Base-by-base conservation (phyloP, 2,113 vertebrate genomes). In the Barnardius zonarius region DNA sequence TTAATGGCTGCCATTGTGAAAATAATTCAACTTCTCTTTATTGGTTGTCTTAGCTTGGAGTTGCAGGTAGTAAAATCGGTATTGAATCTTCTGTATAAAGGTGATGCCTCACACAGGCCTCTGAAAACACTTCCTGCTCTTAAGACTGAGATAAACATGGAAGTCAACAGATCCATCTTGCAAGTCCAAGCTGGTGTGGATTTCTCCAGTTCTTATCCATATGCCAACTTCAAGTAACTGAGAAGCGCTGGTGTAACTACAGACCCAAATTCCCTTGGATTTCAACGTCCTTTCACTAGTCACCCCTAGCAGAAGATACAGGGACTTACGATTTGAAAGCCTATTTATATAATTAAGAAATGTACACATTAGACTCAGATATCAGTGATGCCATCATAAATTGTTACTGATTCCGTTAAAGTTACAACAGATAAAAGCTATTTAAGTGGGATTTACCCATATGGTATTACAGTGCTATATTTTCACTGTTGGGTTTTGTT, bases 61-160 rank as follows among this genome's bases (percentile, higher is more conserved):
- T 11, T 92, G 48, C 48, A 78, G 41, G 87, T n/a, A 89, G 67
- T 78, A 95, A 94, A 82, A 61, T 69, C 0, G 0, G 37, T 84
- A 78, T 64, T 92, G 44, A 91, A 74, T 68, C n/a, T 88, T 88
- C 84, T 77, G 66, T 86, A n/a, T 86, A 93, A 96, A 95, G 54
- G 49, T 93, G 70, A 87, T 86, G 86, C 61, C 80, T 90, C 91
- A 97, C 90, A 93, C 73, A 82, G 77, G 62, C 70, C 73, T 92
- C 90, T 88, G 78, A 90, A 93, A 93, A 85, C 35, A 19, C 49
- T 85, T 86, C 80, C 83, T 83, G 48, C 79, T 80, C 59, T 79
- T 85, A 93, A 96, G 78, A 95, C 78, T 81, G 67, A 69, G 37
- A 93, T 70, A 91, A 82, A 73, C 72, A 72, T 19, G 44, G 70